Percentiles rank a stretch among this genome's conserved stretches.
Conservation (phyloP, 2,797 vertebrate species). For the Poecile montanus region DNA sequence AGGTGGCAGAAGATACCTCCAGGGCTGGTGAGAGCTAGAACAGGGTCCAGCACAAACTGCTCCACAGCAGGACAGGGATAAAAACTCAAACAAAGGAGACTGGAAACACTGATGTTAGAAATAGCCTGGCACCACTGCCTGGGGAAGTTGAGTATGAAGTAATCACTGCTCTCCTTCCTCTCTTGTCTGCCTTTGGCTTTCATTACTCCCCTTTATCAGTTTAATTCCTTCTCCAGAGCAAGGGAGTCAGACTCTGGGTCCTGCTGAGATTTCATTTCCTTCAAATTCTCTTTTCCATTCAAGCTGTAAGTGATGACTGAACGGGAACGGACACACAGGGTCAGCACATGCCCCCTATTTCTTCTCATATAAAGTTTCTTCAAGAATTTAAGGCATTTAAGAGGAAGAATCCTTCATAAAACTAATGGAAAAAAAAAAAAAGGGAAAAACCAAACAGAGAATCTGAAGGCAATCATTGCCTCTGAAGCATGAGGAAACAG, state of each 20-base stretch:
- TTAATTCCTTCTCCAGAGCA: constrained; percentile 4
- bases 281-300: background rate
- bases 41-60: background rate
- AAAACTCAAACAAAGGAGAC: background rate
- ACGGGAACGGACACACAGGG: accelerated
- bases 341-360: background rate
- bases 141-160: background rate
- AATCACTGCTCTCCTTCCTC: background rate
- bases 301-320: background rate
- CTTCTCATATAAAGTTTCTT: background rate
- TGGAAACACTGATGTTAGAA: background rate
- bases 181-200: background rate
- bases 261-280: constrained; percentile 18
- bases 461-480: background rate
- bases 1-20: background rate
- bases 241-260: background rate
- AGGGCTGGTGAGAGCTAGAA: background rate
- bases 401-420: background rate
- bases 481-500: background rate
- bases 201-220: constrained; percentile 1
- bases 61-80: background rate
- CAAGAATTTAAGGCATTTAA: background rate
- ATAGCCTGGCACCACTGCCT: background rate
- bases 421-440: background rate
- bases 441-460: background rate